These are phyloP conservation scores for Mormyrus lacerda DNA, from an alignment of 2,113 vertebrate species.

Conservation along the genomic window DNA sequence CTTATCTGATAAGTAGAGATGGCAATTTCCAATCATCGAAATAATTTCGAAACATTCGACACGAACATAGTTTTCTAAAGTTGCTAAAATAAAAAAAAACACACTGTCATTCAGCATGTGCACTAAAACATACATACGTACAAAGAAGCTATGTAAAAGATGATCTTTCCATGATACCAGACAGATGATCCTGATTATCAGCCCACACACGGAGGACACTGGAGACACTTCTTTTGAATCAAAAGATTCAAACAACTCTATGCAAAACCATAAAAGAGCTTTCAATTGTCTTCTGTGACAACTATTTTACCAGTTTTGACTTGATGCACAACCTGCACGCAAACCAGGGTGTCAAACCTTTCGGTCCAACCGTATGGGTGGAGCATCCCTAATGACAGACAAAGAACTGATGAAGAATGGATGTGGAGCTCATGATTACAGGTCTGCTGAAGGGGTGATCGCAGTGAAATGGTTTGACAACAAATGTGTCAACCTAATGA, in stretches of 20 bases:
- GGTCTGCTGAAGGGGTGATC: constrained; percentile 30
- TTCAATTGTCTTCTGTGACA: constrained; percentile 6
- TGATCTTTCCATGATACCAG: no score
- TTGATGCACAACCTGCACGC: constrained; percentile 26
- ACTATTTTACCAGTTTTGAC: constrained; percentile 27
- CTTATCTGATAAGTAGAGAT: no score
- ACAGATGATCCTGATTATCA: no score
- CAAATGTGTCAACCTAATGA: constrained; percentile 34
- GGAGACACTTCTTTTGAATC: no score
- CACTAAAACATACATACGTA: no score
- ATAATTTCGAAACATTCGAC: no score
- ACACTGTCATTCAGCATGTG: no score
- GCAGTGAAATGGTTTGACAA: constrained; percentile 36
- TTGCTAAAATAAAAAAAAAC: no score
- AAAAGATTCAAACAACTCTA: background rate
- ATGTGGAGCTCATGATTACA: constrained; percentile 29
- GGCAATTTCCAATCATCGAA: no score
- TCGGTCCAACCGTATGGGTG: constrained; percentile 23
- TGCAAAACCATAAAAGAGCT: background rate
- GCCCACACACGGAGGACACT: no score
- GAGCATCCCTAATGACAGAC: constrained; percentile 27
- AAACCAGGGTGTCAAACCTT: constrained; percentile 23
- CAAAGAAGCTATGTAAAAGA: no score
- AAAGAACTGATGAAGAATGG: constrained; percentile 30
- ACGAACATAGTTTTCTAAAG: no score